Percentiles rank a stretch among this genome's conserved stretches.
phyloP scores from a whole-genome alignment of 2,888 invertebrate species.

The Brachyptera risi region DNA sequence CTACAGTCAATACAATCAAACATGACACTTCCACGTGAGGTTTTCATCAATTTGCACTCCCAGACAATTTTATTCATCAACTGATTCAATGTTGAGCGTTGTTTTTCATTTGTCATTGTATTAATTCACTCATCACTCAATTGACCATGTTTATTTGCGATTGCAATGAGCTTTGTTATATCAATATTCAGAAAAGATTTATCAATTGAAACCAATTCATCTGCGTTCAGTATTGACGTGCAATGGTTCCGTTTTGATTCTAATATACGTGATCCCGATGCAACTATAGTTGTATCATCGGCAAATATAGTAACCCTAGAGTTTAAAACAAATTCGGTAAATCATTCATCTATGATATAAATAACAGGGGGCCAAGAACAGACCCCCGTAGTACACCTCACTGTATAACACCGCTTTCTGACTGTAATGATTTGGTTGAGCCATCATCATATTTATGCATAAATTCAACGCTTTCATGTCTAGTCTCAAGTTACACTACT shows the following conservation, averaged over 20 bases:
- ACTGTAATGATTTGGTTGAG: background rate
- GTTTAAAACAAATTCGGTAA: background rate
- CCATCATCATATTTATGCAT: no score
- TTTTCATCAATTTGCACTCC: no score
- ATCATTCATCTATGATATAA: no score
- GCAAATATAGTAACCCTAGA: background rate
- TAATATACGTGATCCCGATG: background rate
- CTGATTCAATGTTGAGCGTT: background rate
- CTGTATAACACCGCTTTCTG: background rate
- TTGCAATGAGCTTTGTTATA: background rate
- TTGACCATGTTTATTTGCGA: background rate
- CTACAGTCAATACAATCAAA: background rate
- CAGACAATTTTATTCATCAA: background rate
- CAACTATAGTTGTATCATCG: background rate
- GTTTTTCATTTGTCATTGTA: background rate
- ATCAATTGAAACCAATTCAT: background rate
- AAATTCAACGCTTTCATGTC: background rate
- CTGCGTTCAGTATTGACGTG: background rate
- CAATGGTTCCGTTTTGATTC: background rate
- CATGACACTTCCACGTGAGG: no score
- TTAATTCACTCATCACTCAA: no score
- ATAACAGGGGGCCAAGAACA: no score
- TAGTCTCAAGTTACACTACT: background rate
- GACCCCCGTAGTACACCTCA: background rate
- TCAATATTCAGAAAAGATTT: background rate